Evolutionary conservation across 2,797 vertebrate genomes (phyloP), one percentile per base, ranked within the genome.

Genomic region (Sylvia borin): DNA sequence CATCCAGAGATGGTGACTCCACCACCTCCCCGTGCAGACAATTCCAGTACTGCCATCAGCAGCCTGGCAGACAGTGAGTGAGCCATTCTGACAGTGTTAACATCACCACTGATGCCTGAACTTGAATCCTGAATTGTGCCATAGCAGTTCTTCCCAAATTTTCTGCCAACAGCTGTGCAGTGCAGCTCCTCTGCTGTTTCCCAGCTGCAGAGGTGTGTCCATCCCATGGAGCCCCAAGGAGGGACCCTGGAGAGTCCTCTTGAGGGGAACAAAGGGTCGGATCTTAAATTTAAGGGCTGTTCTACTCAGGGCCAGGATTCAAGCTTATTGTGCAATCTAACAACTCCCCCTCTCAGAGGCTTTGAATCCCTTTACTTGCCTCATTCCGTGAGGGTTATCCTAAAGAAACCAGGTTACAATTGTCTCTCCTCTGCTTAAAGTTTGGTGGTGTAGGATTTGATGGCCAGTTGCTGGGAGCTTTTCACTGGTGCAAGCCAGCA

Each of bases 151-250:
- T 53, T 48, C 13, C 5, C 70, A 45, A 16, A 13, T 55, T 60
- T 62, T 84, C 66, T 80, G 53, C 48, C 25, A 26, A 42, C 10
- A 77, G 38, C 38, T 71, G 8, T 4, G 13, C 4, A 64, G 36
- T 9, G 42, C 73, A 74, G 31, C 31, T 60, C 61, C 36, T 67
- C 25, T 32, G n/a, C 25, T 45, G 8, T 65, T 77, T 62, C 61
- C 31, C 27, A 55, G 32, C 60, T 80, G 68, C 20, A 20, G 19
- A 31, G 34, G 13, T 50, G 27, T 25, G 32, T 31, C 51, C 20
- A 36, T 75, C 42, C 40, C 62, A 47, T 3, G 7, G 10, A 64
- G 11, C 38, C 6, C 22, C 0, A 0, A 61, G 45, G n/a, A 36
- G 5, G 15, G 42, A 27, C n/a, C 14, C 68, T 7, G 9, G 9